These are phyloP conservation scores for Glaucomys volans DNA, from an alignment of 2,113 vertebrate species.

Conservation along the genomic window DNA sequence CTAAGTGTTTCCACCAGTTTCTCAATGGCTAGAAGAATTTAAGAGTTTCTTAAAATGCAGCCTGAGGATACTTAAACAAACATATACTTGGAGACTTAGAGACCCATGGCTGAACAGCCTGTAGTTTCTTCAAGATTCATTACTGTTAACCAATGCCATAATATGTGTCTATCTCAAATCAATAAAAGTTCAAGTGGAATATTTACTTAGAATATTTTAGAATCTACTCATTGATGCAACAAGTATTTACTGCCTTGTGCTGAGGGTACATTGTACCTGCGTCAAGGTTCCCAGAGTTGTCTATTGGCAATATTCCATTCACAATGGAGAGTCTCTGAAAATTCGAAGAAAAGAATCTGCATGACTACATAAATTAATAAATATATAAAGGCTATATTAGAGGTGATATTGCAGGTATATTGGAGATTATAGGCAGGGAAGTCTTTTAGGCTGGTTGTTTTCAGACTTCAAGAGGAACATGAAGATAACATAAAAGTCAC, in stretches of 20 bases:
- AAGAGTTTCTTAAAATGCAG: constrained; percentile 32
- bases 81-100: not conserved
- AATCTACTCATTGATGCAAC: not conserved
- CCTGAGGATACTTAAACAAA: not conserved
- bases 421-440: not conserved
- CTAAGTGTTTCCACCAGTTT: not conserved
- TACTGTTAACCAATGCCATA: not conserved
- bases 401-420: too few relatives aligned
- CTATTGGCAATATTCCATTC: not conserved
- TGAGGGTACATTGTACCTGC: not conserved
- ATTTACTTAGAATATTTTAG: not conserved
- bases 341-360: not conserved
- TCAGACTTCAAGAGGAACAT: constrained; percentile 28
- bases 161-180: not conserved
- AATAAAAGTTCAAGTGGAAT: not conserved
- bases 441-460: constrained; percentile 1
- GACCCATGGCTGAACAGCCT: not conserved
- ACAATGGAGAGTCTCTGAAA: not conserved
- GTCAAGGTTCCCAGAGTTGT: not conserved
- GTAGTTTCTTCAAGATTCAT: not conserved
- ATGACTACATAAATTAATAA: not conserved
- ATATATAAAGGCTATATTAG: not conserved
- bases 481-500: not conserved
- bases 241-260: not conserved
- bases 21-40: not conserved